Percentiles rank a stretch among this genome's conserved stretches.
Evolutionary conservation across 2,888 invertebrate genomes (phyloP).

Genomic region (Chymomyza fuscimana): DNA sequence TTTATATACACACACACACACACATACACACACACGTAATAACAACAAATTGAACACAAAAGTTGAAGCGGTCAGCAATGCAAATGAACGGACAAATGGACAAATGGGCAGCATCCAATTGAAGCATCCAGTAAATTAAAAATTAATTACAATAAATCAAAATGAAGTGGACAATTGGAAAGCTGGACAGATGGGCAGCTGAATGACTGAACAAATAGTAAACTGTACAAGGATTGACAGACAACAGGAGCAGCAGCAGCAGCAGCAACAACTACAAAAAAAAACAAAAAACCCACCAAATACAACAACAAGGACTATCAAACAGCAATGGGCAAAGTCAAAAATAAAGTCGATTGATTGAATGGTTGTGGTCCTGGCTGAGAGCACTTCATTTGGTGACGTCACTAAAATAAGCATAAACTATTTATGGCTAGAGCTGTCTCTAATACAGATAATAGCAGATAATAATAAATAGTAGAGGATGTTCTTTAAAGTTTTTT

Average conservation of each 20-base stretch:
- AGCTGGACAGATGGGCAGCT: constrained; percentile 16
- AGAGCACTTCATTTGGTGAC: not conserved
- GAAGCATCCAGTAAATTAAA: constrained; percentile 11
- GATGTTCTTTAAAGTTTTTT: too few relatives aligned
- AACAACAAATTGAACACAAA: not conserved
- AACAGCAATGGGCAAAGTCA: not conserved
- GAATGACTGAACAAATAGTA: not conserved
- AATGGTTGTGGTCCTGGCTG: not conserved
- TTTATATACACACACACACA: not conserved
- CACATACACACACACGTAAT: not conserved
- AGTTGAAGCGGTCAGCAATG: not conserved
- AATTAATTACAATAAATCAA: constrained; percentile 16
- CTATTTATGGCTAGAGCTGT: too few relatives aligned
- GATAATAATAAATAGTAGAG: too few relatives aligned
- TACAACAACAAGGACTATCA: not conserved
- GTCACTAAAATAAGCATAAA: not conserved
- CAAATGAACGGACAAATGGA: not conserved
- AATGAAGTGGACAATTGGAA: constrained; percentile 2
- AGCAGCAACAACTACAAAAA: not conserved
- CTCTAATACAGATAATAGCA: too few relatives aligned
- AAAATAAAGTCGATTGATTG: not conserved
- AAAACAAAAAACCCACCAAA: too few relatives aligned
- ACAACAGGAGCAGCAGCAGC: not conserved
- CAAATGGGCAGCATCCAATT: constrained; percentile 5
- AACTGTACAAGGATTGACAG: not conserved